Base-by-base conservation (phyloP, 1,140 invertebrate genomes). In the Drosophila busckii region DNA sequence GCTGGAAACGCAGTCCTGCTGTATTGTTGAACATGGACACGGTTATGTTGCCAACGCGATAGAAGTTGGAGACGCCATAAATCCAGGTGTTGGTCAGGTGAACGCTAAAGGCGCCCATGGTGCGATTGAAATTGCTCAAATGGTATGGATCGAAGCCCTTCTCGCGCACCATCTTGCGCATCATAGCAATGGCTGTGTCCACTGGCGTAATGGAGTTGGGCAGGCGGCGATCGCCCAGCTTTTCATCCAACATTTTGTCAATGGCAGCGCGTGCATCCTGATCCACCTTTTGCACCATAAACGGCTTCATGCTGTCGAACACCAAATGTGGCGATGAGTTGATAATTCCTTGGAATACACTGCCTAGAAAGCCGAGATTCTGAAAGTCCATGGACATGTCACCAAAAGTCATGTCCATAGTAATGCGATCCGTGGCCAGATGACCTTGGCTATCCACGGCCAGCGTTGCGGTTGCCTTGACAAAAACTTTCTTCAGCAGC, bases 131-230 rank as follows among this genome's bases (percentile, higher is more conserved):
- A 82, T 94, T 92, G 2, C 91, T 89, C 1, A 94, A 60, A 70
- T 90, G 89, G 60, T 91, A 94, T 0, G 95, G 94, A 88, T 96
- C 95, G 54, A 92, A 91, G 4, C 91, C 90, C 87, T 92, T 91
- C 23, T 91, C 87, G 5, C 91, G 90, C 1, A 96, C 92, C 67
- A 92, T 91, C 62, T 92, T 92, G 5, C 94, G 89, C 0, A 89
- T 90, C 70, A 94, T 92, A 2, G 92, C 91, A 23, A 96, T 90
- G 5, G 93, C 91, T 90, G 94, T 93, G 67, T 96, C 94, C 31
- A 96, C 89, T 0, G 94, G 94, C 4, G 93, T 93, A 62, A 96
- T 94, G 0, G 94, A 96, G 86, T 96, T 96, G 0, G 94, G 94
- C 68, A 96, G 93, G 29, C 90, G 91, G 68, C 93, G 90, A 26